A percentile compares a stretch with the other conserved stretches of the same genome.
phyloP scores from a whole-genome alignment of 2,888 invertebrate species.

The Cephalotes varians region DNA sequence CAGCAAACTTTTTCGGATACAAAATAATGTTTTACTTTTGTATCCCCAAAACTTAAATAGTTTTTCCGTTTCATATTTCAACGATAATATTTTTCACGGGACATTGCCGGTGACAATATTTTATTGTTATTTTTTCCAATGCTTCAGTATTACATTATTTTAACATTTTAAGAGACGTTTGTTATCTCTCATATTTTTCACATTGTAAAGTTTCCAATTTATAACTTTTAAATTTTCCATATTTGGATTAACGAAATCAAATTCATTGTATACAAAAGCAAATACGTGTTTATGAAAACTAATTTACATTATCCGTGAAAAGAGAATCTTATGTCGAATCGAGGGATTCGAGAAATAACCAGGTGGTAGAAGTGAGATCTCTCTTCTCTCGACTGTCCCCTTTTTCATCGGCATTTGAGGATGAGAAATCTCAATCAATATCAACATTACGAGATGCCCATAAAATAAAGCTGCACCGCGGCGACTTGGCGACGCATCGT shows the following conservation, averaged over 20 bases:
- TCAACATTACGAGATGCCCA: conserved; percentile 72
- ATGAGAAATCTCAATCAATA: conserved; percentile 74
- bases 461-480: conserved; percentile 76
- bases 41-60: neutral
- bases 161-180: neutral
- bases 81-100: neutral
- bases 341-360: conserved; percentile 5
- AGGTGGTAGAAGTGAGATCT: neutral
- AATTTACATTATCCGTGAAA: neutral
- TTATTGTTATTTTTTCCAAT: neutral
- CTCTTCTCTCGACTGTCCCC: neutral
- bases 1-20: neutral
- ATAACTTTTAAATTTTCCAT: neutral
- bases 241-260: neutral
- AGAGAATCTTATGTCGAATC: neutral
- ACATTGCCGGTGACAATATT: neutral
- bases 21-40: neutral
- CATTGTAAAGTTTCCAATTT: neutral
- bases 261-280: neutral
- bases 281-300: neutral
- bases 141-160: neutral
- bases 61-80: neutral
- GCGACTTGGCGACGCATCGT: conserved; percentile 76
- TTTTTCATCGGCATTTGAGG: neutral
- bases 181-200: neutral